These are phyloP conservation scores for Tamandua tetradactyla DNA, from an alignment of 2,797 vertebrate species.

Conservation along the genomic window DNA sequence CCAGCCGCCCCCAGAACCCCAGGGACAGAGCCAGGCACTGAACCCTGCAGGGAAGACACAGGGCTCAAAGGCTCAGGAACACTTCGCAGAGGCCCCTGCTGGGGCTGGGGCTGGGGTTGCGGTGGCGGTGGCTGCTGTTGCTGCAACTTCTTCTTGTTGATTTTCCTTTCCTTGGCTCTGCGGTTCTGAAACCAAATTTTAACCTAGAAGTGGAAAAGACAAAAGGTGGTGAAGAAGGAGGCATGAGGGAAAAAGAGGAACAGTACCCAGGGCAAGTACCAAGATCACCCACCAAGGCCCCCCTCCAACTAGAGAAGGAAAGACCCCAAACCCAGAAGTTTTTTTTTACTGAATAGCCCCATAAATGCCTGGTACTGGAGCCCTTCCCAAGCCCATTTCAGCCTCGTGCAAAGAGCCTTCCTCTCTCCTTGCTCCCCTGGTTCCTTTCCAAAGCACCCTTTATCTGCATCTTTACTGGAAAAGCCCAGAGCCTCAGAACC, in stretches of 20 bases:
- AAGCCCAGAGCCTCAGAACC: conserved; percentile 26
- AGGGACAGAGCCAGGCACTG: conserved; percentile 71
- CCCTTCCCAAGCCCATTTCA: background rate
- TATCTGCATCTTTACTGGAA: background rate
- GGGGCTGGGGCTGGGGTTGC: conserved; percentile 37
- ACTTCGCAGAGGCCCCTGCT: conserved; percentile 77
- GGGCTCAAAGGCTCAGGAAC: conserved; percentile 84
- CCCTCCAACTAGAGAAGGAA: background rate
- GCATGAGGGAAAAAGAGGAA: background rate
- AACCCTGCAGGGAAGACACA: conserved; percentile 80
- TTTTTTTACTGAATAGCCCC: background rate
- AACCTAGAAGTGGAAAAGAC: conserved; percentile 80
- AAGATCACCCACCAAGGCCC: background rate
- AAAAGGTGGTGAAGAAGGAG: background rate
- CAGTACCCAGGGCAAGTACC: background rate
- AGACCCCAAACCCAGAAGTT: background rate
- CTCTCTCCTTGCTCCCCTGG: background rate
- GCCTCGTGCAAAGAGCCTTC: background rate
- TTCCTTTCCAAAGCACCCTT: conserved; percentile 39
- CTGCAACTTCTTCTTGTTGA: conserved; percentile 88
- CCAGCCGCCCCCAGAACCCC: conserved; percentile 73
- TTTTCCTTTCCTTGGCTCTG: conserved; percentile 89
- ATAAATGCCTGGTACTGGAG: background rate
- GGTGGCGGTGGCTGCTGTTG: conserved; percentile 52
- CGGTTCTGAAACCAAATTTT: conserved; percentile 92